These are phyloP conservation scores for Octodonta nipae DNA, from an alignment of 2,888 invertebrate genomes.

Conservation along the genomic window DNA sequence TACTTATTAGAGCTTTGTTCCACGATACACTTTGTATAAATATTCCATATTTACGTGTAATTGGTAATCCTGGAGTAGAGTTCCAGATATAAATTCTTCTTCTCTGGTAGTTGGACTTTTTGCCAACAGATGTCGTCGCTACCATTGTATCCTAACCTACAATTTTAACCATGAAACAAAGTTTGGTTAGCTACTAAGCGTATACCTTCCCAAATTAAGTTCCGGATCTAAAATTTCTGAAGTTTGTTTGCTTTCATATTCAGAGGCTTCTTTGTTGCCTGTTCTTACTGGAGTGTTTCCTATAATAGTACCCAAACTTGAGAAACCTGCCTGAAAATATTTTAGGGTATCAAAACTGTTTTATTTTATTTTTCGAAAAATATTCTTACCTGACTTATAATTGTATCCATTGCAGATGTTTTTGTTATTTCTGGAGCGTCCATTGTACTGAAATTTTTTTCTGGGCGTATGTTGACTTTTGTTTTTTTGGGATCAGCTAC, in stretches of 20 bases:
- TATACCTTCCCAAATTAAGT: conserved; percentile 37
- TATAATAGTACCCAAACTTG: conserved; percentile 22
- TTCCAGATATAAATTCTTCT: conserved; percentile 53
- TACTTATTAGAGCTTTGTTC: conserved; percentile 1
- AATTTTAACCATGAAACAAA: no score
- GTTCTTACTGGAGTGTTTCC: conserved; percentile 23
- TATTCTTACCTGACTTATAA: conserved; percentile 25
- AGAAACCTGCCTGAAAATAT: conserved; percentile 21
- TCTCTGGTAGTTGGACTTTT: conserved; percentile 48
- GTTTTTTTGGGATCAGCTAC: conserved; percentile 53
- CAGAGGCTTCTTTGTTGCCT: conserved; percentile 25
- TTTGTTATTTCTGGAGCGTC: conserved; percentile 18
- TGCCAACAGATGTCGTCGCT: conserved; percentile 47
- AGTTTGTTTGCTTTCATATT: conserved; percentile 30
- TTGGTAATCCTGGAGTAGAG: conserved; percentile 51
- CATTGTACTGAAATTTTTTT: conserved; percentile 16
- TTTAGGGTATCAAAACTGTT: background rate
- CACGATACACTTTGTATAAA: background rate
- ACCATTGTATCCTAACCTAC: conserved; percentile 39
- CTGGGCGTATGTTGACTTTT: conserved; percentile 46
- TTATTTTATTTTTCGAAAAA: conserved; percentile 1
- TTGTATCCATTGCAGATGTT: conserved; percentile 26
- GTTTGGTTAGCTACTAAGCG: background rate
- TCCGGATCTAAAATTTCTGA: conserved; percentile 35
- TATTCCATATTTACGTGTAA: conserved; percentile 42